Evolutionary conservation across 2,797 vertebrate genomes (phyloP).

Genomic region (Poecilia velifera): DNA sequence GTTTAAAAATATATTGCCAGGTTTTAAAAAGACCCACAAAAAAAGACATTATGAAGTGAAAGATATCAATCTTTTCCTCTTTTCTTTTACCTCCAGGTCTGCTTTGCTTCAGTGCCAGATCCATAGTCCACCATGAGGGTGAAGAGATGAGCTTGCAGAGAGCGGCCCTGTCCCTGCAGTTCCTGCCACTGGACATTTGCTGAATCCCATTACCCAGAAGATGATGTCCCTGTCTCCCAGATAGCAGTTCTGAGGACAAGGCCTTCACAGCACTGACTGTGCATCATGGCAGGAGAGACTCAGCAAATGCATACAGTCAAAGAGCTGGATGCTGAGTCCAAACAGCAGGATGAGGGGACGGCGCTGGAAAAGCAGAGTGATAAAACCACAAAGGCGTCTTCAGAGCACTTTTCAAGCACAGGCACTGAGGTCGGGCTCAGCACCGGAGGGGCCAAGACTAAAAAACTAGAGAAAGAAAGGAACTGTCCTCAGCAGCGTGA

Average conservation of each 20-base stretch:
- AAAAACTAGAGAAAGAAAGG: slow-evolving; percentile 82
- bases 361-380: slow-evolving; percentile 80
- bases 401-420: slow-evolving; percentile 75
- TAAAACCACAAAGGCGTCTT: slow-evolving; percentile 80
- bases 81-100: slow-evolving; percentile 67
- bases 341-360: slow-evolving; percentile 83
- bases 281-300: slow-evolving; percentile 93
- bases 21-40: neutral
- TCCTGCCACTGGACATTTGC: slow-evolving; percentile 71
- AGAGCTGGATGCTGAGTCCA: slow-evolving; percentile 81
- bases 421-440: slow-evolving; percentile 74
- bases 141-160: slow-evolving; percentile 76
- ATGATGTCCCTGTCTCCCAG: slow-evolving; percentile 82
- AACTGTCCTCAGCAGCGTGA: slow-evolving; percentile 89
- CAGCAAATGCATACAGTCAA: slow-evolving; percentile 85
- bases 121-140: slow-evolving; percentile 67
- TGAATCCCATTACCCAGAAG: slow-evolving; percentile 69
- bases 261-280: slow-evolving; percentile 76
- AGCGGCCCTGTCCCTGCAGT: slow-evolving; percentile 74
- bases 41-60: neutral
- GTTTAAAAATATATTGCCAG: neutral
- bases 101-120: slow-evolving; percentile 67
- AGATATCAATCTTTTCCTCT: slow-evolving; percentile 28
- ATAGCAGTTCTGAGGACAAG: slow-evolving; percentile 80
- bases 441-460: slow-evolving; percentile 63